These are phyloP conservation scores for Heliconius sara DNA, from an alignment of 2,888 invertebrate species.

Conservation along the genomic window DNA sequence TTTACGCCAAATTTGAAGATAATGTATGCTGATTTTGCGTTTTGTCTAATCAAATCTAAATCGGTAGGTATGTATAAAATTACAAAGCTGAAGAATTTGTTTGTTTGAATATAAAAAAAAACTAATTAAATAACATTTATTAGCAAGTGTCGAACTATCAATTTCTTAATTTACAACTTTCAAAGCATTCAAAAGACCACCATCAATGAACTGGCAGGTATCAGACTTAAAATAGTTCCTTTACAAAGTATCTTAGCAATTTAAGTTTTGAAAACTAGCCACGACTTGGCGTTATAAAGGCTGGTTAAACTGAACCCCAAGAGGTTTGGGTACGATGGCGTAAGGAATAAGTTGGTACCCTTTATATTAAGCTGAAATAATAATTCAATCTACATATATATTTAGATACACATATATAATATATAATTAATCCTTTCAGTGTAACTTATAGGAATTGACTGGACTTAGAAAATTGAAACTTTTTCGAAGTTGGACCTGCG, in stretches of 20 bases:
- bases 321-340: slow-evolving; percentile 53
- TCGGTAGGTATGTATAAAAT: too few relatives aligned
- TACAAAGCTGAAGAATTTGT: too few relatives aligned
- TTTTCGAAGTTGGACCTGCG: too few relatives aligned
- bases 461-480: too few relatives aligned
- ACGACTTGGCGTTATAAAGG: slow-evolving; percentile 63
- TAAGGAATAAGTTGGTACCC: slow-evolving; percentile 39
- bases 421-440: too few relatives aligned
- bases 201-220: slow-evolving; percentile 46
- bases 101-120: too few relatives aligned
- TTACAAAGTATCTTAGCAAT: slow-evolving; percentile 65
- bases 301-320: slow-evolving; percentile 64
- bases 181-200: slow-evolving; percentile 31
- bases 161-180: neutral
- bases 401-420: too few relatives aligned
- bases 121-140: neutral
- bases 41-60: too few relatives aligned
- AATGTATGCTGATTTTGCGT: neutral
- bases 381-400: too few relatives aligned
- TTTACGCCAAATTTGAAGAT: neutral
- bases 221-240: slow-evolving; percentile 57
- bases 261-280: slow-evolving; percentile 73
- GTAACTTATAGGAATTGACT: too few relatives aligned
- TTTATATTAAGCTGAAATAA: neutral
- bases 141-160: neutral